Evolutionary conservation across 2,888 invertebrate genomes (phyloP), one percentile per base, ranked within the genome.

Genomic region (Drosophila anomalipes): DNA sequence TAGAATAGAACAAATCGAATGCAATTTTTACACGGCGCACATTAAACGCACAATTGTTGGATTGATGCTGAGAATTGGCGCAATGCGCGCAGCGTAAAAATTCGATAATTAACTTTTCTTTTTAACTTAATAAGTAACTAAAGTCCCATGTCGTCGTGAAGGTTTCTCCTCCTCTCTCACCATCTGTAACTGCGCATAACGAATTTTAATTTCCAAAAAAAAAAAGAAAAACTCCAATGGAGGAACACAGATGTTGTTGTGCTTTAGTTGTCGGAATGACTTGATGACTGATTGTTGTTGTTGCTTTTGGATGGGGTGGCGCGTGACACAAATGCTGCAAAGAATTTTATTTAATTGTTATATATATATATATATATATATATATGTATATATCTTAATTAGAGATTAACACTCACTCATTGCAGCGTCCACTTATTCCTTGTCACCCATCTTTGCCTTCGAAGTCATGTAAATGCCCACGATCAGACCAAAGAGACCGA

Each of bases 401-500:
- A 14, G 22, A 52, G 62, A 16, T 60, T 39, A 57, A 32, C 54
- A 73, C 80, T 80, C 37, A 86, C 81, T 14, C 35, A 56, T 54
- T 64, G 58, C 59, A 28, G 33, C 14, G 22, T n/a, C 37, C 49
- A 32, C 53, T 82, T 91, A 94, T 47, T 91, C 92, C 89, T 95
- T 95, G 93, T 95, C 95, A 91, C 96, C 96, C 96, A 96, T 96
- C 94, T 96, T 96, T 79, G 96, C 95, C 94, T 95, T 97, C 80
- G 97, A 96, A 73, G 96, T 96, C 97, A 98, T 97, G 93, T 97
- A 98, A 93, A 99, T 99, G 83, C 99, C 99, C 80, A 99, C 99
- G 94, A 99, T 99, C 67, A 99, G 95, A 65, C 99, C 99, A 94
- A 99, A 99, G 30, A 99, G 95, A 91, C 99, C 99, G 92, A 99